Conservation (phyloP, 2,888 invertebrate genomes). For the Mythimna loreyi region DNA sequence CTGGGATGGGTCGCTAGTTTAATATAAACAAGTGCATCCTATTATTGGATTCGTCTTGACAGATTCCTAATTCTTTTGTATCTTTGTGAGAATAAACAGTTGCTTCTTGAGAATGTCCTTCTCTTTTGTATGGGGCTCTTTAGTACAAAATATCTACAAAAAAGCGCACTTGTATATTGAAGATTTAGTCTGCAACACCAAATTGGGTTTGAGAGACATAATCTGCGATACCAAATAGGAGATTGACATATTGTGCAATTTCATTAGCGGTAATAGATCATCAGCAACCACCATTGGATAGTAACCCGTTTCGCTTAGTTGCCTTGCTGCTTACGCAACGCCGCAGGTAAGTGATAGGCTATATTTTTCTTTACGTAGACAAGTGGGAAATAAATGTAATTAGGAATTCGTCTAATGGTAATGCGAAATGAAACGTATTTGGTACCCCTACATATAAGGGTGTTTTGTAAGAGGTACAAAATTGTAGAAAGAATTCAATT, state of each 20-base stretch:
- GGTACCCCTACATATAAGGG: background rate
- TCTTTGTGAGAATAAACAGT: background rate
- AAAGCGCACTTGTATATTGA: background rate
- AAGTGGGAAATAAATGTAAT: conserved; percentile 14
- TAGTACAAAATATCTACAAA: background rate
- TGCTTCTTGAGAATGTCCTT: too few relatives aligned
- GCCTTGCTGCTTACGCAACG: conserved; percentile 52
- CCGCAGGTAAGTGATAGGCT: conserved; percentile 21
- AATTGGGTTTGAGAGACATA: conserved; percentile 55
- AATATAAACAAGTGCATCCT: too few relatives aligned
- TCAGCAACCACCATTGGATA: conserved; percentile 44
- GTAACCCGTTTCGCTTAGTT: conserved; percentile 57
- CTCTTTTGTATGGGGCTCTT: background rate
- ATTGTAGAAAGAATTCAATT: too few relatives aligned
- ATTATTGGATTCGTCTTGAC: background rate
- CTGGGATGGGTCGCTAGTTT: too few relatives aligned
- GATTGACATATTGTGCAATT: conserved; percentile 56
- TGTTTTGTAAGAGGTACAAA: background rate
- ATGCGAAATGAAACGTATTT: background rate
- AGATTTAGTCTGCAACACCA: conserved; percentile 39
- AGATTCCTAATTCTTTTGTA: background rate
- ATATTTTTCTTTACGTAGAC: conserved; percentile 31
- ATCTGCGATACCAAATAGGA: too few relatives aligned
- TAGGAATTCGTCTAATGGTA: background rate
- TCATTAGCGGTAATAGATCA: conserved; percentile 57